phyloP scores from a whole-genome alignment of 2,797 vertebrate species.

The Sebastes matsubarae region DNA sequence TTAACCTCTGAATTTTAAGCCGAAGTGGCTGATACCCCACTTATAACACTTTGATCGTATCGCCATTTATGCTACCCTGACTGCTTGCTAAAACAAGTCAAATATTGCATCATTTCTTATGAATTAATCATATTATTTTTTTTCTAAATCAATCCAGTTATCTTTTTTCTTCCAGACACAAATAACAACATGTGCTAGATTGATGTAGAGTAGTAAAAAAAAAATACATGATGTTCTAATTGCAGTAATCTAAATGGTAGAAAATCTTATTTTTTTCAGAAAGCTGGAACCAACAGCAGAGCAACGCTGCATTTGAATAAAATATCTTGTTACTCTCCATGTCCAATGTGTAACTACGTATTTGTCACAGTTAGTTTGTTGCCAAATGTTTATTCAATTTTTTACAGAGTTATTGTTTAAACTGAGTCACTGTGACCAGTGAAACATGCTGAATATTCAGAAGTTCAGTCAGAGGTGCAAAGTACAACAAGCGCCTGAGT shows the following conservation, averaged over 20 bases:
- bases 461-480: constrained; percentile 21
- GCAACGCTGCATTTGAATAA: constrained; percentile 10
- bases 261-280: neutral
- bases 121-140: constrained; percentile 40
- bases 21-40: constrained; percentile 19
- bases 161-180: constrained; percentile 30
- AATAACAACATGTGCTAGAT: constrained; percentile 19
- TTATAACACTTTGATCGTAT: constrained; percentile 35
- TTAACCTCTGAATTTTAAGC: constrained; percentile 37
- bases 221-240: constrained; percentile 10
- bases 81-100: constrained; percentile 47
- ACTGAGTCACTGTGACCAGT: constrained; percentile 29
- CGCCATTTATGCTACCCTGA: constrained; percentile 32
- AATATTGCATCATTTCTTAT: constrained; percentile 42
- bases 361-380: constrained; percentile 53
- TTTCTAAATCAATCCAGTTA: constrained; percentile 52
- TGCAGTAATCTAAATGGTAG: constrained; percentile 22
- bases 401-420: constrained; percentile 47
- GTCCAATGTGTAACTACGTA: constrained; percentile 21
- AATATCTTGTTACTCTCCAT: constrained; percentile 19
- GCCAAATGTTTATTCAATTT: constrained; percentile 39
- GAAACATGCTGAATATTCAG: constrained; percentile 56
- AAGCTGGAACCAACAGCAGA: constrained; percentile 2
- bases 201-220: neutral
- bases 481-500: constrained; percentile 1